phyloP scores from a whole-genome alignment of 2,113 vertebrate species.

The Pachypanchax playfairii region DNA sequence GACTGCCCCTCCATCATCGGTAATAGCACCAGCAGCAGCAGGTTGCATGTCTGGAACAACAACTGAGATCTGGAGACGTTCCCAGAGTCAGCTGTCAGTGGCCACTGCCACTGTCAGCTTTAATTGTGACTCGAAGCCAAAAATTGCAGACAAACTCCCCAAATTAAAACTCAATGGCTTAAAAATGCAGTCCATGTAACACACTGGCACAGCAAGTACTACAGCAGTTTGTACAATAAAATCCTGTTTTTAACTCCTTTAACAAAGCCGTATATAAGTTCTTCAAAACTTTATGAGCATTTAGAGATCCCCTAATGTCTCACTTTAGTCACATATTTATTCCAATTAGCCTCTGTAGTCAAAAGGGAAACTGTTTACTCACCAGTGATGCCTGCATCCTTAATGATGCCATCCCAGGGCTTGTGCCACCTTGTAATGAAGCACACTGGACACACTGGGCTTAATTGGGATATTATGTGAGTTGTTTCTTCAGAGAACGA shows the following conservation, averaged over 20 bases:
- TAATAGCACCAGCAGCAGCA: conserved; percentile 45
- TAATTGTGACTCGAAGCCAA: conserved; percentile 57
- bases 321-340: conserved; percentile 54
- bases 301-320: conserved; percentile 48
- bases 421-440: conserved; percentile 47
- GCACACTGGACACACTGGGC: conserved; percentile 24
- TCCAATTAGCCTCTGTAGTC: conserved; percentile 54
- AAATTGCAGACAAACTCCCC: conserved; percentile 47
- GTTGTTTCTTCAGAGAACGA: conserved; percentile 45
- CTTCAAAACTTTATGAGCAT: conserved; percentile 52
- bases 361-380: conserved; percentile 55
- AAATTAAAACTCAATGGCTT: conserved; percentile 43
- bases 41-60: conserved; percentile 53
- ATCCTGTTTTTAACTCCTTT: conserved; percentile 21
- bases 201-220: conserved; percentile 20
- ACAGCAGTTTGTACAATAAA: conserved; percentile 26
- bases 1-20: conserved; percentile 34
- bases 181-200: conserved; percentile 25
- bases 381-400: conserved; percentile 44
- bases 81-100: conserved; percentile 63
- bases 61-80: conserved; percentile 69
- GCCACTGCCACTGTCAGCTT: conserved; percentile 58
- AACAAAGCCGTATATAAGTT: conserved; percentile 29
- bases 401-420: conserved; percentile 62
- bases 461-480: conserved; percentile 27